Conservation (phyloP, 1,140 invertebrate genomes). For the Drosophila orena region DNA sequence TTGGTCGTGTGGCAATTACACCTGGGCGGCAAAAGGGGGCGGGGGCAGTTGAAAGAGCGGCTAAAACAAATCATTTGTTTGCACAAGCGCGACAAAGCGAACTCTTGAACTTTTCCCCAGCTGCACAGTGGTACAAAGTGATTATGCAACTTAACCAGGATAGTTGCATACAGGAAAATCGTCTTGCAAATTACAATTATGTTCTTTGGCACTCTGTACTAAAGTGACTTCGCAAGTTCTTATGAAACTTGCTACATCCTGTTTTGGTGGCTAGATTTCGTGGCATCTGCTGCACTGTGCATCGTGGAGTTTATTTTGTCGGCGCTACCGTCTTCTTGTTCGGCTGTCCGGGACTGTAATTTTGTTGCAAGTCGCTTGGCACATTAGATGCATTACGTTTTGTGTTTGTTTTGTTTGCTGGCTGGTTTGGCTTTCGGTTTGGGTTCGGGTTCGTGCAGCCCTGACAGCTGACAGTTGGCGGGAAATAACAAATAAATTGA, state of each 20-base stretch:
- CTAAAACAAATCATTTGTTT: slow-evolving; percentile 82
- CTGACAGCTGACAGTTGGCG: slow-evolving; percentile 73
- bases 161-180: background rate
- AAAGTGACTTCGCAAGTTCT: no score
- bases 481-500: slow-evolving; percentile 80
- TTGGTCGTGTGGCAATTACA: slow-evolving; percentile 57
- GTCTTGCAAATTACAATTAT: no score
- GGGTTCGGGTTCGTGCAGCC: slow-evolving; percentile 33
- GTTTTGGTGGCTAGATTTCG: no score
- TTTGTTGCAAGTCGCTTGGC: slow-evolving; percentile 72
- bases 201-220: background rate
- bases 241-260: no score
- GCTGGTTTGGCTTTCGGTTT: slow-evolving; percentile 32
- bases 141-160: no score
- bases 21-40: slow-evolving; percentile 11
- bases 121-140: slow-evolving; percentile 9
- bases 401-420: slow-evolving; percentile 71
- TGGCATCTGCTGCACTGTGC: slow-evolving; percentile 8
- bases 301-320: slow-evolving; percentile 12
- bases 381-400: slow-evolving; percentile 79
- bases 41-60: slow-evolving; percentile 30
- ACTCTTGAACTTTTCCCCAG: slow-evolving; percentile 73
- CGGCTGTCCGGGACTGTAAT: slow-evolving; percentile 50
- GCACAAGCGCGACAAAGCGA: slow-evolving; percentile 77
- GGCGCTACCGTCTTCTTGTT: slow-evolving; percentile 55